Percentiles rank a stretch among this genome's conserved stretches.
Evolutionary conservation across 2,797 vertebrate species (phyloP).

Genomic region (Furcifer pardalis): DNA sequence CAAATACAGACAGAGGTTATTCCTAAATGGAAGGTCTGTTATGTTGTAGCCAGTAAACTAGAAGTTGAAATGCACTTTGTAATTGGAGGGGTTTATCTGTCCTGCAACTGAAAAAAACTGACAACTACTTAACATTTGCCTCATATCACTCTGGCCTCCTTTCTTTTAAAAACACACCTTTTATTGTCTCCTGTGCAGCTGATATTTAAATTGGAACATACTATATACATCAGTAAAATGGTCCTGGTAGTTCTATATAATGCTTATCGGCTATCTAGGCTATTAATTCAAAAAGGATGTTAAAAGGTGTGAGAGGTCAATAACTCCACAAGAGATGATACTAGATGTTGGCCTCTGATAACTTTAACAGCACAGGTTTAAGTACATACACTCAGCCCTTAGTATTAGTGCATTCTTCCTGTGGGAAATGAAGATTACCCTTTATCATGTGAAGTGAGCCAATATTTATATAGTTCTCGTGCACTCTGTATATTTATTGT

Average conservation of each 20-base stretch:
- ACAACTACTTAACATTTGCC: not conserved
- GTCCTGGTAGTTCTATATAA: not conserved
- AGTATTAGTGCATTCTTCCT: conserved; percentile 55
- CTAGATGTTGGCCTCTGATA: not conserved
- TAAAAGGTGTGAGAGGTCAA: not conserved
- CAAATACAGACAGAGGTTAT: not conserved
- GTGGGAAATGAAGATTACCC: conserved; percentile 51
- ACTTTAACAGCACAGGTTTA: conserved; percentile 40
- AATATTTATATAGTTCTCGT: conserved; percentile 56
- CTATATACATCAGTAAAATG: too few relatives aligned
- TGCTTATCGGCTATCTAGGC: not conserved
- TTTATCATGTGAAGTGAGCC: conserved; percentile 46
- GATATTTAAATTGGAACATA: too few relatives aligned
- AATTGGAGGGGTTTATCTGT: not conserved
- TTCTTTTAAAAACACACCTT: too few relatives aligned
- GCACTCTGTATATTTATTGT: conserved; percentile 46
- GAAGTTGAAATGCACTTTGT: not conserved
- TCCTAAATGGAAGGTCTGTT: not conserved
- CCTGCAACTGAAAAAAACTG: not conserved
- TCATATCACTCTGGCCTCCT: too few relatives aligned
- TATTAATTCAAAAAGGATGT: not conserved
- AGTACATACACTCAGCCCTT: not conserved
- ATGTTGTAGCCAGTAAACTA: not conserved
- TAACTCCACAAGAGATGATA: not conserved
- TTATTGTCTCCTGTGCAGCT: too few relatives aligned